phyloP scores from a whole-genome alignment of 2,888 invertebrate species.

The Nudaria mundana region DNA sequence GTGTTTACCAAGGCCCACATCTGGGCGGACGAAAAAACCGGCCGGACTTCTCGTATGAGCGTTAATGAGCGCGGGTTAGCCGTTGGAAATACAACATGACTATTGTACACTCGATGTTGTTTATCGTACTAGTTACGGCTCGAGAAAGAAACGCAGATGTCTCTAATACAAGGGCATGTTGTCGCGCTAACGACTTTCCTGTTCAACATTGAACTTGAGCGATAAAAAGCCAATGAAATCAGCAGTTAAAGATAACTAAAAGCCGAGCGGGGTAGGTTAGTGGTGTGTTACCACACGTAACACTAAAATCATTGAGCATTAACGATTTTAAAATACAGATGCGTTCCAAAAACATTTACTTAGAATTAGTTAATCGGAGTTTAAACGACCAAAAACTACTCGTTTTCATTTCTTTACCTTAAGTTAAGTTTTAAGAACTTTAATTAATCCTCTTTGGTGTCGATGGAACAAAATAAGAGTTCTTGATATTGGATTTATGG shows the following conservation, averaged over 20 bases:
- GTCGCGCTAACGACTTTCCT: constrained; percentile 54
- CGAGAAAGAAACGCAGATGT: constrained; percentile 62
- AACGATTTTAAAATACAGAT: constrained; percentile 15
- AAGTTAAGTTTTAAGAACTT: no score
- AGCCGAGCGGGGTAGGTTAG: constrained; percentile 59
- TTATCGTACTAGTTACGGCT: constrained; percentile 55
- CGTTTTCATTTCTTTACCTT: no score
- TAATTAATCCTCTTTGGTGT: no score
- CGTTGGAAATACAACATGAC: constrained; percentile 37
- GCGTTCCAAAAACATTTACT: neutral
- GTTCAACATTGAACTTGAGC: constrained; percentile 72
- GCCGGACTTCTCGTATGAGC: constrained; percentile 73
- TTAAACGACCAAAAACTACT: no score
- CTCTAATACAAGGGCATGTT: constrained; percentile 55
- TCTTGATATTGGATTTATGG: no score
- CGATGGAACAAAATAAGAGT: no score
- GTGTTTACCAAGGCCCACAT: constrained; percentile 74
- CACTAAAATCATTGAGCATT: constrained; percentile 28
- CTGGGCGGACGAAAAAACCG: constrained; percentile 73
- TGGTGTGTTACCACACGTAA: constrained; percentile 31
- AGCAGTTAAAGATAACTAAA: constrained; percentile 68
- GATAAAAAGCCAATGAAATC: constrained; percentile 74
- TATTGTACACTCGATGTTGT: constrained; percentile 55
- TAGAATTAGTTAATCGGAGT: no score
- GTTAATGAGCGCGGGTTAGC: constrained; percentile 68